Evolutionary conservation across 2,113 vertebrate species (phyloP), one percentile per base, ranked within the genome.

Genomic region (Corythoichthys intestinalis): DNA sequence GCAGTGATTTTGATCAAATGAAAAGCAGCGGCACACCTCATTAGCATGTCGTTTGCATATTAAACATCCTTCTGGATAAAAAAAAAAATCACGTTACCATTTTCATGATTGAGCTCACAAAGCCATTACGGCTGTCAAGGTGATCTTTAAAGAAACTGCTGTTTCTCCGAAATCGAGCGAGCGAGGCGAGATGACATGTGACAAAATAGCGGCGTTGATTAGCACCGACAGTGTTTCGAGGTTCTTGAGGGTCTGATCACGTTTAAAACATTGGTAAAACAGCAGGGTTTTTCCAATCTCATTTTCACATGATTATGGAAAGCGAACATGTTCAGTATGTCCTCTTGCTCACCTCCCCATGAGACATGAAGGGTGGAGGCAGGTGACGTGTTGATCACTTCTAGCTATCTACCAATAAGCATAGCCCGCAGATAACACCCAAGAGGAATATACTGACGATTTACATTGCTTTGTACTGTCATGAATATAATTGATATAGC

Each of bases 371-470:
- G 2, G 66, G 70, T 63, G 70, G 60, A 68, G 73, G 54, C 65
- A 73, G 76, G 80, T 79, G 79, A 73, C 20, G 74, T 47, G 48
- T 80, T 83, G 83, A 87, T 88, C 82, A 74, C 80, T 72, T 57
- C 37, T 62, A 74, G 83, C 80, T 15, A 61, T 52, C 41, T 17
- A 69, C 57, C 50, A 38, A 46, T 37, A 48, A 66, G 78, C 28
- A n/a, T 20, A 71, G 75, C 41, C 38, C 44, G 39, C 11, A 35
- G 3, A 15, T 4, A 53, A 62, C 70, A 46, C 76, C 66, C 79
- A 46, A 61, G 76, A 47, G 77, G 44, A 38, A 28, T 44, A n/a
- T 0, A n/a, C 10, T 28, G 6, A 34, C 12, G 34, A 49, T 70
- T 68, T 72, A 53, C 20, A n/a, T 69, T 52, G 12, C 6, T 67